phyloP scores from a whole-genome alignment of 2,888 invertebrate genomes.

The Caradrina clavipalpis region DNA sequence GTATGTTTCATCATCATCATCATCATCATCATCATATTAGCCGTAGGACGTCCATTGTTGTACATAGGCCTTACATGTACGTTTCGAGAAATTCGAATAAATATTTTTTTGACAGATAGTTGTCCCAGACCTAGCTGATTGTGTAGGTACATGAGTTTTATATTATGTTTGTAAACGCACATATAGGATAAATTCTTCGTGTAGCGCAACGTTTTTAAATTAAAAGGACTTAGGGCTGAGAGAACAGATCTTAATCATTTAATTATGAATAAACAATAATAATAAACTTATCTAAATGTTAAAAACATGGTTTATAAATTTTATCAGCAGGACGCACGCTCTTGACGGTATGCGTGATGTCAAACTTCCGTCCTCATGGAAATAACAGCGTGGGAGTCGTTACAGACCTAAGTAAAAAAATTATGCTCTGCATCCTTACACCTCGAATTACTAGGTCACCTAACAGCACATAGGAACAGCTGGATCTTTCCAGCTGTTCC shows the following conservation, averaged over 20 bases:
- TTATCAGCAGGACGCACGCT: conserved; percentile 79
- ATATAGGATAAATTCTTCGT: too few species aligned
- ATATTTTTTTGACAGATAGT: too few species aligned
- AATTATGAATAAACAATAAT: conserved; percentile 57
- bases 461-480: not conserved
- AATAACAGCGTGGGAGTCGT: conserved; percentile 64
- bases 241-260: conserved; percentile 17
- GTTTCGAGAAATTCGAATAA: not conserved
- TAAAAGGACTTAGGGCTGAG: too few species aligned
- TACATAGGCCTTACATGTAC: too few species aligned
- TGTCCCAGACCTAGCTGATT: too few species aligned
- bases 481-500: too few species aligned
- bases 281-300: conserved; percentile 51
- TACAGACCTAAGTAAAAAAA: conserved; percentile 53
- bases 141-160: too few species aligned
- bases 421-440: not conserved
- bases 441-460: not conserved
- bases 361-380: conserved; percentile 69
- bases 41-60: too few species aligned
- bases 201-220: too few species aligned
- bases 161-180: too few species aligned
- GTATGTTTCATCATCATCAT: too few species aligned
- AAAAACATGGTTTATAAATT: conserved; percentile 62
- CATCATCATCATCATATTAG: too few species aligned
- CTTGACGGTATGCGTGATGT: conserved; percentile 68